phyloP scores from a whole-genome alignment of 2,113 vertebrate genomes.

The Oplegnathus fasciatus region DNA sequence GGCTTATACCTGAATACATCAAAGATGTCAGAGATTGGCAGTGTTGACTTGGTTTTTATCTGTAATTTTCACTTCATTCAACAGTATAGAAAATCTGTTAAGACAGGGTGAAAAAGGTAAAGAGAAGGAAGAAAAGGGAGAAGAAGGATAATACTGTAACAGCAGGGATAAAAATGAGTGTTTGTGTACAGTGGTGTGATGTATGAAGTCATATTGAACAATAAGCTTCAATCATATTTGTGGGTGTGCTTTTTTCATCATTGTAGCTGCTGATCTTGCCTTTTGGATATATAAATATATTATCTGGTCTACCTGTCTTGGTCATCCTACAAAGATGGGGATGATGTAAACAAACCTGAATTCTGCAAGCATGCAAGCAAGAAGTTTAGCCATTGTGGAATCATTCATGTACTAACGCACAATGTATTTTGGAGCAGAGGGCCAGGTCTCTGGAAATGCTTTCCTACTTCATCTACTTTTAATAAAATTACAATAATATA shows the following conservation, averaged over 20 bases:
- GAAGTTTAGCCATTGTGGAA: neutral
- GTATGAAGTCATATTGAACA: neutral
- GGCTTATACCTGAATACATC: neutral
- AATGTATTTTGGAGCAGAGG: neutral
- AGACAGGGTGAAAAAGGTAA: neutral
- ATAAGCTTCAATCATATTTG: neutral
- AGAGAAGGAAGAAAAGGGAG: neutral
- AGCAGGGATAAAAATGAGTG: neutral
- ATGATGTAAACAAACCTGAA: neutral
- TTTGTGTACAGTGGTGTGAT: neutral
- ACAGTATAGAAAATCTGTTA: neutral
- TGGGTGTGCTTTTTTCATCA: neutral
- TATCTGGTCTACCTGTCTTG: neutral
- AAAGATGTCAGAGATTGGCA: neutral
- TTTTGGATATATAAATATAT: neutral
- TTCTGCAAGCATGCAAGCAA: neutral
- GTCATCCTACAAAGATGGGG: neutral
- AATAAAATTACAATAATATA: neutral
- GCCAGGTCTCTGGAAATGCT: neutral
- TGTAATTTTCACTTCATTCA: neutral
- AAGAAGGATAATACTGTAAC: neutral
- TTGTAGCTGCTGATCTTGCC: neutral
- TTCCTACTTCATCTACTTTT: neutral
- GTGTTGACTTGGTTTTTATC: conserved; percentile 12
- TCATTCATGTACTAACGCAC: neutral